A percentile compares a stretch with the other conserved stretches of the same genome.
These are phyloP conservation scores for Bradypus variegatus DNA, from an alignment of 2,797 vertebrate species.

Conservation along the genomic window DNA sequence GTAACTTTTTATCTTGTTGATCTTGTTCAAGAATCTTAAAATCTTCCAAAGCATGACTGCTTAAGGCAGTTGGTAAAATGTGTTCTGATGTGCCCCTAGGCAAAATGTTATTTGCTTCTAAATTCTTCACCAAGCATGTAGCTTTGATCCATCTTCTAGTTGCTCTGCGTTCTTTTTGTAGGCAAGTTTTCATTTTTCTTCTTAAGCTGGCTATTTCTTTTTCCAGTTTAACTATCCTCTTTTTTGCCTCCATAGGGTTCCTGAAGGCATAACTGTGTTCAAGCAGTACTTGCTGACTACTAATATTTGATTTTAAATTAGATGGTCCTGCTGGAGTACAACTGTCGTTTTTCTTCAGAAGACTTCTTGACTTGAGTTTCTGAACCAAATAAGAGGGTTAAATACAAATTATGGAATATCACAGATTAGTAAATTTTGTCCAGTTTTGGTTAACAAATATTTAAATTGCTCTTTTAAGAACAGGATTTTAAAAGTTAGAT, in stretches of 20 bases:
- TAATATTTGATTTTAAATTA: conserved; percentile 58
- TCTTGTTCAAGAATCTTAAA: conserved; percentile 57
- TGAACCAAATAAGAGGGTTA: conserved; percentile 46
- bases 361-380: conserved; percentile 62
- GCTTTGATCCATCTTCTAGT: conserved; percentile 57
- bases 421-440: conserved; percentile 34
- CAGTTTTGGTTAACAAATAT: conserved; percentile 31
- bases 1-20: conserved; percentile 49
- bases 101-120: conserved; percentile 61
- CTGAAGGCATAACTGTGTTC: conserved; percentile 65
- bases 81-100: conserved; percentile 52
- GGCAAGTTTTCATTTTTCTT: conserved; percentile 64
- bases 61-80: conserved; percentile 57
- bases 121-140: conserved; percentile 54
- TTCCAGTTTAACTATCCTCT: conserved; percentile 64
- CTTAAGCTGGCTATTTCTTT: conserved; percentile 59
- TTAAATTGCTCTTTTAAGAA: conserved; percentile 31
- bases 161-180: conserved; percentile 64
- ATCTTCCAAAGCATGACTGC: conserved; percentile 53
- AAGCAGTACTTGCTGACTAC: conserved; percentile 59
- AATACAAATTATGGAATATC: conserved; percentile 49
- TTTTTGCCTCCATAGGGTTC: conserved; percentile 62
- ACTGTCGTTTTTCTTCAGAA: conserved; percentile 59
- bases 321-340: conserved; percentile 38
- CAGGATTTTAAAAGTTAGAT: neutral